Evolutionary conservation across 2,113 vertebrate genomes (phyloP).

Genomic region (Rhinolophus ferrumequinum): DNA sequence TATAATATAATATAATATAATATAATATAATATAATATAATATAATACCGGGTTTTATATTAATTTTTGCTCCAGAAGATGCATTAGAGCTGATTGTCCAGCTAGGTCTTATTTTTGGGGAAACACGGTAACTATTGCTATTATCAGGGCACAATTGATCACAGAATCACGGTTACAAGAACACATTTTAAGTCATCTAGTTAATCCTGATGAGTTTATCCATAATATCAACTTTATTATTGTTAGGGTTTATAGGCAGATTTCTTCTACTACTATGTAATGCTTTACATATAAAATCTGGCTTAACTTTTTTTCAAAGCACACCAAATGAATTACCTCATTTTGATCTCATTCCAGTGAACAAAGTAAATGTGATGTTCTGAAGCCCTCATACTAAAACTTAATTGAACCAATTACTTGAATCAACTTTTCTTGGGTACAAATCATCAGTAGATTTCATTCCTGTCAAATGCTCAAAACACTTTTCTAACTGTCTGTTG

Average conservation of each 20-base stretch:
- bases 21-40: too few species aligned
- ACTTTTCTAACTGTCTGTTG: constrained; percentile 19
- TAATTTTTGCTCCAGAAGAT: too few species aligned
- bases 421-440: background rate
- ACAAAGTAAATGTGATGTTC: background rate
- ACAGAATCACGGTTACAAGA: background rate
- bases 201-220: background rate
- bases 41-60: too few species aligned
- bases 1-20: too few species aligned
- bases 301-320: background rate
- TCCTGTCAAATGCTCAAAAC: background rate
- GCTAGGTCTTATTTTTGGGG: too few species aligned
- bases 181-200: background rate
- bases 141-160: background rate
- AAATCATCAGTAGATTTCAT: background rate
- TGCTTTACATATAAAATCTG: background rate
- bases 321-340: background rate
- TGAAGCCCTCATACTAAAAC: background rate
- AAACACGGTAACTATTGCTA: background rate
- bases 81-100: too few species aligned
- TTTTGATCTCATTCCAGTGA: background rate
- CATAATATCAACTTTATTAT: background rate
- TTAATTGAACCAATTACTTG: background rate
- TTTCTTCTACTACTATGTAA: background rate
- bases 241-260: background rate